A percentile compares a stretch with the other conserved stretches of the same genome.
These are phyloP conservation scores for Zygaena filipendulae DNA, from an alignment of 2,888 invertebrate genomes.

Conservation along the genomic window DNA sequence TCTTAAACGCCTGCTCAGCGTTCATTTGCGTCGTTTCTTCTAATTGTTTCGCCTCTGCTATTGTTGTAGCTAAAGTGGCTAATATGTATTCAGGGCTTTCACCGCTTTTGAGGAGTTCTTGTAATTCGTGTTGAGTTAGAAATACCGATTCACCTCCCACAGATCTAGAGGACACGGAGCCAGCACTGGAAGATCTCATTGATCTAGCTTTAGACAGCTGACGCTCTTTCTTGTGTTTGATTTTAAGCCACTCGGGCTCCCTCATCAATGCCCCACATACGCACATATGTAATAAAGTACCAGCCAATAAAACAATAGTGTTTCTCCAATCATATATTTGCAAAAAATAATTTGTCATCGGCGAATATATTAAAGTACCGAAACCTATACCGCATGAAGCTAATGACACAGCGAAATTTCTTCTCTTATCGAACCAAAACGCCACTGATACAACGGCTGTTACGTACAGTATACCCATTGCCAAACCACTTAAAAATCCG, in stretches of 20 bases:
- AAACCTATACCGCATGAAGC: constrained; percentile 90
- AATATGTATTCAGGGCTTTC: constrained; percentile 73
- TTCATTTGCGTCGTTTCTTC: constrained; percentile 56
- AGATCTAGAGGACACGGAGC: constrained; percentile 59
- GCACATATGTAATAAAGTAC: constrained; percentile 85
- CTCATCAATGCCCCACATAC: constrained; percentile 88
- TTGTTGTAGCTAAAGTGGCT: constrained; percentile 68
- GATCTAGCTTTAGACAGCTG: constrained; percentile 42
- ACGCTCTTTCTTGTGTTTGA: constrained; percentile 69
- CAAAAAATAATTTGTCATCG: constrained; percentile 80
- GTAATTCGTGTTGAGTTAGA: constrained; percentile 72
- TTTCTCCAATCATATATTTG: constrained; percentile 84
- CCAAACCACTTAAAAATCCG: constrained; percentile 84
- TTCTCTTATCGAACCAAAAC: constrained; percentile 90
- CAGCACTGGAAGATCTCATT: constrained; percentile 54
- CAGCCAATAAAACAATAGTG: constrained; percentile 79
- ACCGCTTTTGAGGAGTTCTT: constrained; percentile 75
- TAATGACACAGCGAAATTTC: constrained; percentile 86
- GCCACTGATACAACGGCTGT: constrained; percentile 92
- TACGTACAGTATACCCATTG: constrained; percentile 86
- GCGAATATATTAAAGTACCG: constrained; percentile 89
- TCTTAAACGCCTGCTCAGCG: constrained; percentile 37
- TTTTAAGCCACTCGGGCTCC: constrained; percentile 84
- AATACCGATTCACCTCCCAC: constrained; percentile 58
- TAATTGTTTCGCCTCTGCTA: constrained; percentile 54